These are phyloP conservation scores for Brienomyrus longianalis DNA, from an alignment of 2,113 vertebrate species.

Conservation along the genomic window DNA sequence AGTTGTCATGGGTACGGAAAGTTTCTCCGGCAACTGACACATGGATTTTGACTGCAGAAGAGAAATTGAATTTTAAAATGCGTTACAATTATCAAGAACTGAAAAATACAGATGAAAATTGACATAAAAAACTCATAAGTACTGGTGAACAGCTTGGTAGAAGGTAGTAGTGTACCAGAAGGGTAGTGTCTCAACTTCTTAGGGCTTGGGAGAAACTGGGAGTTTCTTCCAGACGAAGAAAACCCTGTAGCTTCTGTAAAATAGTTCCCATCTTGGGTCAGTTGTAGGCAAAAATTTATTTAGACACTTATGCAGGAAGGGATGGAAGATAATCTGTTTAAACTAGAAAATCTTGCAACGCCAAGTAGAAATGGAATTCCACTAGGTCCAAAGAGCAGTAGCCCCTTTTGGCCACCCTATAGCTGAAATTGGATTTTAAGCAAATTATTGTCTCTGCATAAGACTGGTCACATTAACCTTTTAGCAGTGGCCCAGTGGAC, in stretches of 20 bases:
- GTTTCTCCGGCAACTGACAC: neutral
- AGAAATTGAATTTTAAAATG: neutral
- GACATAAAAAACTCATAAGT: neutral
- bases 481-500: neutral
- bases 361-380: neutral
- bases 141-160: neutral
- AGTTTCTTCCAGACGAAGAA: no score
- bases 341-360: no score
- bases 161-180: no score
- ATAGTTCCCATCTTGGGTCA: no score
- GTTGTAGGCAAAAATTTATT: neutral
- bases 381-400: neutral
- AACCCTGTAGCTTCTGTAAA: neutral
- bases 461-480: neutral
- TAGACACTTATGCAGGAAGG: neutral
- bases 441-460: neutral
- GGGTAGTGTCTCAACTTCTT: no score
- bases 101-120: neutral
- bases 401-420: neutral
- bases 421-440: neutral
- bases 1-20: neutral
- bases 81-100: no score
- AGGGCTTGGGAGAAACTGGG: no score
- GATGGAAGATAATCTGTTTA: neutral
- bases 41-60: neutral